phyloP scores from a whole-genome alignment of 2,797 vertebrate genomes.

The Syngnathus rostellatus region DNA sequence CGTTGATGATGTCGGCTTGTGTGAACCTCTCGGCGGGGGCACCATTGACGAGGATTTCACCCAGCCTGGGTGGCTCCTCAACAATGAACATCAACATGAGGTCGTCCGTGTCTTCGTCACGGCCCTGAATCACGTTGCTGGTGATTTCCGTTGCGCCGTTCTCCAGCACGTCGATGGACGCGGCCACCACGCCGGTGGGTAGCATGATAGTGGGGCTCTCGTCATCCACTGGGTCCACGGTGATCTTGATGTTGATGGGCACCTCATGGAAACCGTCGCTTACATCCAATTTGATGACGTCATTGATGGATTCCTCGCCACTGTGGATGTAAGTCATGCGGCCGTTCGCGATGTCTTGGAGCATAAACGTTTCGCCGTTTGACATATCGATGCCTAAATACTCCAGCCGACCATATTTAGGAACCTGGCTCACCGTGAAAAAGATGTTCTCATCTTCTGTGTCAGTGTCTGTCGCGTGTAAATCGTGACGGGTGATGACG shows the following conservation, averaged over 20 bases:
- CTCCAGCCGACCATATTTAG: conserved; percentile 66
- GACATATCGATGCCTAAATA: conserved; percentile 71
- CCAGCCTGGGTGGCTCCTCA: conserved; percentile 74
- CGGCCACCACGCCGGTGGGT: conserved; percentile 61
- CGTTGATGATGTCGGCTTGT: conserved; percentile 77
- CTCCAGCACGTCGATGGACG: conserved; percentile 77
- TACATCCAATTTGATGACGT: conserved; percentile 73
- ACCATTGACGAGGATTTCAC: conserved; percentile 75
- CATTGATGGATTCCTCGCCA: conserved; percentile 68
- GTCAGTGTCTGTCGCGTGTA: conserved; percentile 77
- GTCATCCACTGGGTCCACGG: conserved; percentile 71
- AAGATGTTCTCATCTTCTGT: conserved; percentile 74
- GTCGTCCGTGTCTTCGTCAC: conserved; percentile 74
- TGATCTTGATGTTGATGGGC: conserved; percentile 71
- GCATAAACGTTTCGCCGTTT: conserved; percentile 71
- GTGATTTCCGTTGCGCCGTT: conserved; percentile 78
- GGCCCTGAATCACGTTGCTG: conserved; percentile 72
- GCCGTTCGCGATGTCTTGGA: conserved; percentile 71
- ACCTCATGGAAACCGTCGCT: conserved; percentile 78
- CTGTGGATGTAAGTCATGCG: conserved; percentile 71
- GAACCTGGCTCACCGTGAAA: conserved; percentile 72
- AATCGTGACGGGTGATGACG: conserved; percentile 71
- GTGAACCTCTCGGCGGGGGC: conserved; percentile 73
- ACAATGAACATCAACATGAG: conserved; percentile 77
- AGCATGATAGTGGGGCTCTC: conserved; percentile 71